phyloP scores from a whole-genome alignment of 1,140 invertebrate genomes.

The Neotoxoptera formosana region DNA sequence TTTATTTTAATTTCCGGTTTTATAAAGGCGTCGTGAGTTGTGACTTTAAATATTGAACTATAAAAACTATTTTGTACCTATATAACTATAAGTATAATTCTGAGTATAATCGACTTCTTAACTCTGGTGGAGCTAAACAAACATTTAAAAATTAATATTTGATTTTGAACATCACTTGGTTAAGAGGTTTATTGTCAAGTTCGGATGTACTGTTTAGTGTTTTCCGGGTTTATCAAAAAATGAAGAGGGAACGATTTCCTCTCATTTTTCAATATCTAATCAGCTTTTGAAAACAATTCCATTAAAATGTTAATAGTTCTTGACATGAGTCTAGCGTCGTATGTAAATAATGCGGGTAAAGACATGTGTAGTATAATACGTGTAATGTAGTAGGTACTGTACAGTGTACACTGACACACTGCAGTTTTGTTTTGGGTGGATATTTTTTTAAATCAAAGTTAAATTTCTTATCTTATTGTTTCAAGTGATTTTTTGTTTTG shows the following conservation, averaged over 20 bases:
- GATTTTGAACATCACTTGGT: background rate
- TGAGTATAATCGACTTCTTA: background rate
- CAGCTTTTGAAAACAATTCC: background rate
- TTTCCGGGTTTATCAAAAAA: background rate
- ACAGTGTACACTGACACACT: background rate
- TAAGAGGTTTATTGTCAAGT: background rate
- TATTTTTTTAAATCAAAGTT: constrained; percentile 16
- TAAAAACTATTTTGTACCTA: background rate
- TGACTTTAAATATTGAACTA: background rate
- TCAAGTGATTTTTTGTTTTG: background rate
- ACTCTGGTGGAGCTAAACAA: background rate
- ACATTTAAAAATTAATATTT: background rate
- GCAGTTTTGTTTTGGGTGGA: background rate
- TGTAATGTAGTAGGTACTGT: background rate
- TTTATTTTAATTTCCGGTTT: constrained; percentile 18
- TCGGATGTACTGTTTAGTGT: background rate
- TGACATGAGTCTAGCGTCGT: background rate
- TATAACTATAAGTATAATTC: background rate
- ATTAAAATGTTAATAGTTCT: background rate
- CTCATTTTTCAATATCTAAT: background rate
- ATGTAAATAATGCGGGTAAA: background rate
- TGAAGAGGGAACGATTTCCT: background rate
- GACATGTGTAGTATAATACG: background rate
- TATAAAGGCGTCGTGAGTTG: background rate
- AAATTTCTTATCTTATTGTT: background rate